phyloP scores from a whole-genome alignment of 2,797 vertebrate genomes.

The Onychomys leucogaster region DNA sequence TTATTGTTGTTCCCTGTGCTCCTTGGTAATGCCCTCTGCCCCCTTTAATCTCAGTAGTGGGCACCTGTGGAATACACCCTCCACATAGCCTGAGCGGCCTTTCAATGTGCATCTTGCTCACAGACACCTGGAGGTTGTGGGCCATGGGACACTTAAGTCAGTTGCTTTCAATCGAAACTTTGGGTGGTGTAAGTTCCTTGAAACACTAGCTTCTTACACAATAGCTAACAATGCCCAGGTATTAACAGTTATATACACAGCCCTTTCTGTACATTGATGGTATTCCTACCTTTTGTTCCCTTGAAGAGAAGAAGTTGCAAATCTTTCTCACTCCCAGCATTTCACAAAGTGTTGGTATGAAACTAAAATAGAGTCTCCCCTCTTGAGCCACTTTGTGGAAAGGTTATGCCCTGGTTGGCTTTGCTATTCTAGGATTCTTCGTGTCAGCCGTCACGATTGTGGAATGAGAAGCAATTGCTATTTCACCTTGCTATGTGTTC shows the following conservation, averaged over 20 bases:
- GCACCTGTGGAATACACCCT: background rate
- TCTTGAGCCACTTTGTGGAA: background rate
- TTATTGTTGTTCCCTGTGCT: background rate
- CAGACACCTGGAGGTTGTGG: background rate
- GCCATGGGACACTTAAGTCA: background rate
- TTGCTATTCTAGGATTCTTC: background rate
- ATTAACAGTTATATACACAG: background rate
- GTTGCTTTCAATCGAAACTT: background rate
- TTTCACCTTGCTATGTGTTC: background rate
- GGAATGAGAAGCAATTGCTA: background rate
- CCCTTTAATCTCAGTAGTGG: background rate
- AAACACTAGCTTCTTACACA: background rate
- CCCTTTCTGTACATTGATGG: background rate
- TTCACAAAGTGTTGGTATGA: background rate
- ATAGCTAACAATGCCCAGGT: background rate
- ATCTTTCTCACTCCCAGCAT: background rate
- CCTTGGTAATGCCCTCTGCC: background rate
- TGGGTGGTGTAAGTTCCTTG: background rate
- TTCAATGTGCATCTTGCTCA: too few relatives aligned
- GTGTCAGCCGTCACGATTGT: background rate
- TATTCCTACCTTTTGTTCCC: background rate
- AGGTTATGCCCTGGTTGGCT: background rate
- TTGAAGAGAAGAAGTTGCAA: background rate
- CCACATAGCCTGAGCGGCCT: too few relatives aligned
- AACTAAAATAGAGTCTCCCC: background rate